These are phyloP conservation scores for Leptothorax acervorum DNA, from an alignment of 2,888 invertebrate genomes.

Conservation along the genomic window DNA sequence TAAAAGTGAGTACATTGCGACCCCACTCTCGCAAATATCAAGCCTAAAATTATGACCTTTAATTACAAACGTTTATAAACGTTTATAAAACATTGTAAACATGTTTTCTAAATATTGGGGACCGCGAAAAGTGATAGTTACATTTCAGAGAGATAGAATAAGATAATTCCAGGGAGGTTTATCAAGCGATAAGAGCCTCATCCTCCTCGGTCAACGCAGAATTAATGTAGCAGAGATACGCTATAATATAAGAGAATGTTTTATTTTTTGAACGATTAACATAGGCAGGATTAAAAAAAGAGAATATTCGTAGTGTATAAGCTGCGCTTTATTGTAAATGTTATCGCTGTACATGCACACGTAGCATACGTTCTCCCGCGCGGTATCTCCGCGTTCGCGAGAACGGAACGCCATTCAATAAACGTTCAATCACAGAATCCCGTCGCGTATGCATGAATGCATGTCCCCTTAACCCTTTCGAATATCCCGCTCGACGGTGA, in stretches of 20 bases:
- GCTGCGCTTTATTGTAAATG: background rate
- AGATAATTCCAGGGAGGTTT: background rate
- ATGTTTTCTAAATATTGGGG: background rate
- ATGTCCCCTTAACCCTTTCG: background rate
- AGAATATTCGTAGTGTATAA: background rate
- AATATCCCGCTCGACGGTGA: background rate
- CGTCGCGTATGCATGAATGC: background rate
- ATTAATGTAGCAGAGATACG: background rate
- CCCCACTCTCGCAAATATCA: background rate
- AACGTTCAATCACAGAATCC: background rate
- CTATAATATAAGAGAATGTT: background rate
- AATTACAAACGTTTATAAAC: background rate
- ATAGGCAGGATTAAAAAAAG: background rate
- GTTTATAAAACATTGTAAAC: too few relatives aligned
- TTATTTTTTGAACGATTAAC: conserved; percentile 13
- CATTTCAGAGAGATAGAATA: background rate
- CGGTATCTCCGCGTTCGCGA: background rate
- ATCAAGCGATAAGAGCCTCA: background rate
- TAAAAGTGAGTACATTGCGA: background rate
- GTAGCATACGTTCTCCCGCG: background rate
- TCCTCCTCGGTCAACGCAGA: background rate
- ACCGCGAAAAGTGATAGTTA: background rate
- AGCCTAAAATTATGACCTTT: background rate
- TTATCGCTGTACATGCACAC: background rate
- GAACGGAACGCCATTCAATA: conserved; percentile 2